Evolutionary conservation across 1,140 invertebrate genomes (phyloP), one percentile per base, ranked within the genome.

Genomic region (Papilio aristodemus): DNA sequence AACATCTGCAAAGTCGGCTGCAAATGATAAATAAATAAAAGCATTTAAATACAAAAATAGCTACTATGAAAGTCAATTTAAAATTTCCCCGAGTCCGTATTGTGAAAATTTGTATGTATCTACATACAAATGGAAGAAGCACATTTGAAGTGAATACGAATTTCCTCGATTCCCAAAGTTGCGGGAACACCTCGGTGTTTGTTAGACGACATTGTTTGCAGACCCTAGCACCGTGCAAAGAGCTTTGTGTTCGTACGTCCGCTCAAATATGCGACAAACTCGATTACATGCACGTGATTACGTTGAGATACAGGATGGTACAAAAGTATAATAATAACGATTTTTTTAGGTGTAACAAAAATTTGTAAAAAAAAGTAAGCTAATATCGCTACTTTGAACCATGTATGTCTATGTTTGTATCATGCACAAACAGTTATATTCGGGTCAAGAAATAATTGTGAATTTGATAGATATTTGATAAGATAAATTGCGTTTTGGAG

Each of bases 91-190:
- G 46, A 54, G 43, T 8, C 39, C 39, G 13, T 13, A n/a, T n/a
- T 3, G 22, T 22, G 19, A 25, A 19, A 54, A 11, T n/a, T n/a
- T 19, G 19, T 22, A 9, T 50, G 22, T 19, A 11, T 19, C 14
- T 19, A 25, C 27, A 32, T 32, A 22, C 9, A 10, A 19, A 22
- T 11, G 46, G 27, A 54, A 54, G 22, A 54, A 54, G 46, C 22
- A 54, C 46, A 54, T 54, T 54, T 54, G 17, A 22, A 54, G 46
- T 54, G 46, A 54, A 54, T 54, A 54, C 46, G 46, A 54, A 54
- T 25, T 54, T 25, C 46, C 17, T 54, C 46, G 17, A 54, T 54
- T 54, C 46, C 46, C 46, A 54, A 54, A 54, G 46, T 54, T 54
- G 46, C 17, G 46, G 46, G 8, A 32, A 25, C 46, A 54, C 46